These are phyloP conservation scores for Rosalia funebris DNA, from an alignment of 2,888 invertebrate genomes.

Conservation along the genomic window DNA sequence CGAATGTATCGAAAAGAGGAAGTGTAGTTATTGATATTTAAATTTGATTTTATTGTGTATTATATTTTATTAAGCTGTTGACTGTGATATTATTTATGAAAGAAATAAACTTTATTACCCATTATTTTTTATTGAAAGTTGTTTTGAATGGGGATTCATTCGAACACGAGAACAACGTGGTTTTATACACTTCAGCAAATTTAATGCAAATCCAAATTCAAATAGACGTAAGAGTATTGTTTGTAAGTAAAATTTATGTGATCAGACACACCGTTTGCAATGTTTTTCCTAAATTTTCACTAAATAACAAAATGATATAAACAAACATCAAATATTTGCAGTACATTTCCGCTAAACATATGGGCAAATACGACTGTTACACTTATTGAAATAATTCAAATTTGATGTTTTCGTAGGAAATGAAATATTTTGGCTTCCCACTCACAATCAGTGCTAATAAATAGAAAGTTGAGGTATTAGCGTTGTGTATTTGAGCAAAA, in stretches of 20 bases:
- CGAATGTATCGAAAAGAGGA: constrained; percentile 52
- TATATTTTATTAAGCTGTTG: constrained; percentile 3
- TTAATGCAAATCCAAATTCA: constrained; percentile 13
- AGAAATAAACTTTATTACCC: constrained; percentile 14
- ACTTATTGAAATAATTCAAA: too few relatives aligned
- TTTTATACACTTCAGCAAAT: too few relatives aligned
- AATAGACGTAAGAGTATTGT: constrained; percentile 8
- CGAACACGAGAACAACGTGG: too few relatives aligned
- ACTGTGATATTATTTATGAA: constrained; percentile 17
- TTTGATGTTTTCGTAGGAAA: too few relatives aligned
- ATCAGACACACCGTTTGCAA: neutral
- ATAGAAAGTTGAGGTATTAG: neutral
- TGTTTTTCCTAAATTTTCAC: constrained; percentile 13
- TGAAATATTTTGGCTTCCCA: too few relatives aligned
- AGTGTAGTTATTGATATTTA: constrained; percentile 39
- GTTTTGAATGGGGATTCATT: too few relatives aligned
- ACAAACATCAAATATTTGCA: constrained; percentile 14
- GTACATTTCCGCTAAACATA: constrained; percentile 12
- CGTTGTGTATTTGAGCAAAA: neutral
- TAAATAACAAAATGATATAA: neutral
- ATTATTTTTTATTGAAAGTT: constrained; percentile 1
- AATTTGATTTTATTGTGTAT: constrained; percentile 1
- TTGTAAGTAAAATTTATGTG: constrained; percentile 8
- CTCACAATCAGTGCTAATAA: neutral
- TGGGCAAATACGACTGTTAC: constrained; percentile 1